These are phyloP conservation scores for Zenarchopterus dispar DNA, from an alignment of 2,797 vertebrate genomes.

Conservation along the genomic window DNA sequence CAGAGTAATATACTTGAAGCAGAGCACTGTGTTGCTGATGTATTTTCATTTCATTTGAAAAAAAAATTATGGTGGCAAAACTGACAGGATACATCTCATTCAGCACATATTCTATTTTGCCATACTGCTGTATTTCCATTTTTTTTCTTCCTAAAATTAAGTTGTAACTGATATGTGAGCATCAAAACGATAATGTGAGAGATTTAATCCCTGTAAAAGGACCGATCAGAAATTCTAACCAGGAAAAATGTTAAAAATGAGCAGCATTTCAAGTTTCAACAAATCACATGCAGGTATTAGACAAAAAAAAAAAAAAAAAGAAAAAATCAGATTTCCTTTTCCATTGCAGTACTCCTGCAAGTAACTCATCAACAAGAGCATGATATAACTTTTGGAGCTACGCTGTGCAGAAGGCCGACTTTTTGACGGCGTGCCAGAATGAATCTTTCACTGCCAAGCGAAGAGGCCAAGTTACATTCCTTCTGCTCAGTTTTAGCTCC, in stretches of 20 bases:
- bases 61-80: neutral
- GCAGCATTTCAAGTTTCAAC: neutral
- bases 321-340: conserved; percentile 43
- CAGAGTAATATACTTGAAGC: neutral
- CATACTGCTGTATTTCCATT: too few species aligned
- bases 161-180: too few species aligned
- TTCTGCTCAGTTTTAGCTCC: conserved; percentile 64
- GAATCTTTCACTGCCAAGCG: conserved; percentile 72
- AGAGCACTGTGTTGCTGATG: neutral
- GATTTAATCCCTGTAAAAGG: neutral
- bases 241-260: neutral
- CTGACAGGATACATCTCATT: too few species aligned
- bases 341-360: conserved; percentile 18
- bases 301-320: neutral
- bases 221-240: neutral
- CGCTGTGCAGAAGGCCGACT: conserved; percentile 45
- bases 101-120: too few species aligned
- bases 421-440: conserved; percentile 66
- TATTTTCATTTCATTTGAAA: neutral
- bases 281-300: neutral
- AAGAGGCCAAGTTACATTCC: conserved; percentile 75
- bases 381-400: conserved; percentile 70
- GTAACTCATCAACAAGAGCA: conserved; percentile 46
- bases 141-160: neutral
- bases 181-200: neutral